Evolutionary conservation across 2,797 vertebrate species (phyloP), one percentile per base, ranked within the genome.

Genomic region (Spatula versicolor): DNA sequence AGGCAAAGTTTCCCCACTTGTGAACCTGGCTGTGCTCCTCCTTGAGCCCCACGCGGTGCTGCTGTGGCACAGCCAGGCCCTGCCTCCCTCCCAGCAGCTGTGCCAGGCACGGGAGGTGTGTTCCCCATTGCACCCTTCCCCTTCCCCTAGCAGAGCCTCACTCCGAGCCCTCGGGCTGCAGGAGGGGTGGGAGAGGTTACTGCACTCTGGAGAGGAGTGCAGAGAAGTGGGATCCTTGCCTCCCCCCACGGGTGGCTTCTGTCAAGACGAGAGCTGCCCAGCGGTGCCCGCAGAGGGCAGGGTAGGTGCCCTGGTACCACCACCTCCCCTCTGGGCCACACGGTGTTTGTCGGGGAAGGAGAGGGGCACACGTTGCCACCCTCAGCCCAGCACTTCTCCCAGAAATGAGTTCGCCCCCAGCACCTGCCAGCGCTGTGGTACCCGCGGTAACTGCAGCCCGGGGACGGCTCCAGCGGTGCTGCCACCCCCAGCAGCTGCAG

Each of bases 231-330:
- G 30, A 52, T 8, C 26, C 62, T 41, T 11, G 7, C 14, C 52
- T n/a, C 9, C 18, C 11, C 62, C 62, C 50, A 12, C 2, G 5
- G 7, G 7, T 0, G 2, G 41, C 62, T 82, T 35, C 28, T 31
- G 8, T 31, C 0, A 0, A 0, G 3, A 17, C 14, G 45, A 26
- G 15, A 69, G 30, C 72, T 7, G n/a, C 50, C 45, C 25, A 48
- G 56, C 0, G 48, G 25, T 26, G 48, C 50, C 23, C 25, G 4
- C 5, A 37, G 25, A 17, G 25, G 6, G 59, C 35, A 28, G 28
- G 17, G 17, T 13, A 11, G 39, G 37, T 18, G 12, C 26, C 60
- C 37, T 6, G 37, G 17, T 11, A 26, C 25, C 17, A 28, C 26
- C 35, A 39, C 16, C 35, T 26, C 35, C 7, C 11, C 23, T 55